Percentiles rank a stretch among this genome's conserved stretches.
Conservation (phyloP, 92 coral and sea anemone species). For the Zoanthus sociatus region DNA sequence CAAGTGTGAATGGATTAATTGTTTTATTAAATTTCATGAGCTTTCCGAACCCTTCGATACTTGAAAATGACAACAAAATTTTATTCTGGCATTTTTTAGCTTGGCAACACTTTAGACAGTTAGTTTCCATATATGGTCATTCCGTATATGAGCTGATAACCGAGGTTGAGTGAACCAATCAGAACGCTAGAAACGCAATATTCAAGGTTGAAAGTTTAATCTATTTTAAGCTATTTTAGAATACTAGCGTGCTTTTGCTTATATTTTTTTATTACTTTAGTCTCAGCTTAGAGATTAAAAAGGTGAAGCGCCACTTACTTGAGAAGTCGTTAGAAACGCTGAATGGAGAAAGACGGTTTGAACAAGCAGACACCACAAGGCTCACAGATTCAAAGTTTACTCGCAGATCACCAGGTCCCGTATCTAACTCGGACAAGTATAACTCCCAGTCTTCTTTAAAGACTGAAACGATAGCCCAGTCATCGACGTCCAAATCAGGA, state of each 20-base stretch:
- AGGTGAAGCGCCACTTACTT: conserved; percentile 19
- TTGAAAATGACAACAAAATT: no score
- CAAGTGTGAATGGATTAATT: no score
- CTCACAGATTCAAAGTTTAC: not conserved
- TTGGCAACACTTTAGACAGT: no score
- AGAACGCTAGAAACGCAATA: no score
- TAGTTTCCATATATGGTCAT: no score
- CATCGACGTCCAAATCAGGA: not conserved
- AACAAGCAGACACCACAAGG: not conserved
- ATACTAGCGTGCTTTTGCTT: not conserved
- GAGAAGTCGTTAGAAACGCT: conserved; percentile 1
- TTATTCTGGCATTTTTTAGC: no score
- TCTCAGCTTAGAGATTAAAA: not conserved
- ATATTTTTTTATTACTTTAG: not conserved
- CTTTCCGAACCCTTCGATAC: no score
- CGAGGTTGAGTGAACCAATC: no score
- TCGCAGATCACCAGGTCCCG: not conserved
- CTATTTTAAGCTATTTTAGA: no score
- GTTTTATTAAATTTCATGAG: no score
- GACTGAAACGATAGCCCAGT: not conserved
- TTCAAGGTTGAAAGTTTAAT: no score
- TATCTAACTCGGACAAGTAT: not conserved
- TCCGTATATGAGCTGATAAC: no score
- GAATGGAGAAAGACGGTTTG: not conserved
- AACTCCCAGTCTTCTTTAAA: not conserved